Percentiles rank a stretch among this genome's conserved stretches.
Evolutionary conservation across 2,113 vertebrate species (phyloP).

Genomic region (Aspidoscelis tigris): DNA sequence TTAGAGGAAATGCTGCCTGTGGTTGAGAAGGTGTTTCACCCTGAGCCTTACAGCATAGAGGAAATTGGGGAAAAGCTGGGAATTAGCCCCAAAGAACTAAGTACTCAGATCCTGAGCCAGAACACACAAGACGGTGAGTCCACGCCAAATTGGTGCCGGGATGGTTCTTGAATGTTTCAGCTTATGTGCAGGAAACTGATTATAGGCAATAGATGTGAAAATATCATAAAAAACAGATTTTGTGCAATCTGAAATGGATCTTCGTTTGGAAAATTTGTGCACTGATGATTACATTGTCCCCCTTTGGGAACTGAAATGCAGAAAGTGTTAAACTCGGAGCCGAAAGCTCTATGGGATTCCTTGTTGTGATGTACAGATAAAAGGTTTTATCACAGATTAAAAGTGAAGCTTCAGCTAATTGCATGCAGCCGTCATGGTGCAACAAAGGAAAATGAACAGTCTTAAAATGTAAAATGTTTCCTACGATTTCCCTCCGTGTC

Average conservation of each 20-base stretch:
- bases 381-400: background rate
- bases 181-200: slow-evolving; percentile 30
- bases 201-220: slow-evolving; percentile 13
- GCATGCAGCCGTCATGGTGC: background rate
- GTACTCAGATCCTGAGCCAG: slow-evolving; percentile 80
- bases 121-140: slow-evolving; percentile 89
- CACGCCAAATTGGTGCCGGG: slow-evolving; percentile 26
- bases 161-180: slow-evolving; percentile 16
- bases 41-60: slow-evolving; percentile 87
- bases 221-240: background rate
- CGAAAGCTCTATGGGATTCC: background rate
- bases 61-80: slow-evolving; percentile 89
- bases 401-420: background rate
- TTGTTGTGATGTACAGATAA: background rate
- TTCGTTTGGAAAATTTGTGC: slow-evolving; percentile 16
- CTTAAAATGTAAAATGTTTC: too few relatives aligned
- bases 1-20: slow-evolving; percentile 89
- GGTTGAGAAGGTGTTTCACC: slow-evolving; percentile 86
- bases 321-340: background rate
- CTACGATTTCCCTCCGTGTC: background rate
- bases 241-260: background rate
- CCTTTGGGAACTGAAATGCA: slow-evolving; percentile 18
- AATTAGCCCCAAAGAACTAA: slow-evolving; percentile 83
- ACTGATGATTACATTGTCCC: background rate
- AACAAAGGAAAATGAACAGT: background rate